These are phyloP conservation scores for Panurus biarmicus DNA, from an alignment of 2,113 vertebrate species.

Conservation along the genomic window DNA sequence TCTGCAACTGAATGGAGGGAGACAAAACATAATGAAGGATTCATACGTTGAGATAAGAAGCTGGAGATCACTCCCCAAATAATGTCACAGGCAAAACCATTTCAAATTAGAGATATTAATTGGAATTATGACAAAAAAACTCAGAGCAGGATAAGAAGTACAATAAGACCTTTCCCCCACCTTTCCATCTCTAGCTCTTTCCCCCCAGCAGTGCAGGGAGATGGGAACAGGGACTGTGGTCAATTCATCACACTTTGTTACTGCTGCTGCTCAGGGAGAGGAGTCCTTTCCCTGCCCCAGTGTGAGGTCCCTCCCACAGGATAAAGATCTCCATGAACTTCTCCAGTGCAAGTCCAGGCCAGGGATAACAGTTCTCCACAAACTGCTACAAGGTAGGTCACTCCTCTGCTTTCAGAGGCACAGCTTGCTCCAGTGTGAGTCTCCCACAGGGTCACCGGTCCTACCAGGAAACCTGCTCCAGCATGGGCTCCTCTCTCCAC, in stretches of 20 bases:
- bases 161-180: not conserved
- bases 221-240: not conserved
- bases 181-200: not conserved
- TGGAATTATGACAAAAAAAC: not conserved
- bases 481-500: not conserved
- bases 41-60: accelerated
- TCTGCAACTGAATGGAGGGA: not conserved
- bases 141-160: not conserved
- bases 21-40: not conserved
- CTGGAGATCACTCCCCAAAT: not conserved
- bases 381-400: not conserved
- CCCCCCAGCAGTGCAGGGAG: too few species aligned
- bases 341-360: not conserved
- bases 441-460: not conserved
- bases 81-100: not conserved
- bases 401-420: not conserved
- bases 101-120: not conserved
- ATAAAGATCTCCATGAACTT: not conserved
- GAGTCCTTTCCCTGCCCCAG: not conserved
- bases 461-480: not conserved
- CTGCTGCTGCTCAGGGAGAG: not conserved
- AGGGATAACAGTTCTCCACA: not conserved
- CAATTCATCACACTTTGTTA: not conserved
- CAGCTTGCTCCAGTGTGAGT: not conserved
- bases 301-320: not conserved